These are phyloP conservation scores for Nannoperca australis DNA, from an alignment of 2,797 vertebrate genomes.

Conservation along the genomic window DNA sequence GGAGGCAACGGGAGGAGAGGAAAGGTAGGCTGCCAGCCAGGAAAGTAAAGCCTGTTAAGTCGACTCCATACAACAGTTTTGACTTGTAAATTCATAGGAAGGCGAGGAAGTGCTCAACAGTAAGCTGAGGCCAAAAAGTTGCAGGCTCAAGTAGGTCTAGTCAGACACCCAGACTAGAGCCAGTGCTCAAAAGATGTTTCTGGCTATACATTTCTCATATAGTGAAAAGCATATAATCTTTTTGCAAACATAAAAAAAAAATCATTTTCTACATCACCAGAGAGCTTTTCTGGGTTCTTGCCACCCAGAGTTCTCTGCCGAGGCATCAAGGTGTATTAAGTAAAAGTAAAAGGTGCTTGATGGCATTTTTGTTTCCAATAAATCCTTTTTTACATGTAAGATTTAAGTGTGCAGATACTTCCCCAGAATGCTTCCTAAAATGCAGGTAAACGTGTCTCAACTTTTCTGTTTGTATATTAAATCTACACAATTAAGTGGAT, in stretches of 20 bases:
- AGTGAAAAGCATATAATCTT: background rate
- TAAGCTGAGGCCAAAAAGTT: background rate
- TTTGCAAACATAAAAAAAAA: background rate
- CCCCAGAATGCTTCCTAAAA: slow-evolving; percentile 1
- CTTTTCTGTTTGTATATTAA: slow-evolving; percentile 2
- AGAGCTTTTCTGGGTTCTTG: background rate
- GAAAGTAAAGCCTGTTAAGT: background rate
- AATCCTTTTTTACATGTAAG: slow-evolving; percentile 5
- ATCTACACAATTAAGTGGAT: slow-evolving; percentile 13
- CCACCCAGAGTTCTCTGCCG: background rate
- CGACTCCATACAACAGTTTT: background rate
- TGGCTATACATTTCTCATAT: background rate
- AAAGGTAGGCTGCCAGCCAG: slow-evolving; percentile 86
- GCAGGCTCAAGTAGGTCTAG: background rate
- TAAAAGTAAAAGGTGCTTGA: background rate
- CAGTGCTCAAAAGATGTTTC: background rate
- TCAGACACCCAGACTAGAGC: background rate
- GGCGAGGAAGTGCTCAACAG: background rate
- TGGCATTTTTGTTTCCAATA: slow-evolving; percentile 3
- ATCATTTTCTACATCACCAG: background rate
- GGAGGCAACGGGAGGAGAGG: slow-evolving; percentile 98
- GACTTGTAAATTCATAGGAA: background rate
- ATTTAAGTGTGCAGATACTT: background rate
- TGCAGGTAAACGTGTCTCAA: background rate
- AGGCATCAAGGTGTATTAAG: background rate